Evolutionary conservation across 2,113 vertebrate species (phyloP), one percentile per base, ranked within the genome.

Genomic region (Macaca mulatta): DNA sequence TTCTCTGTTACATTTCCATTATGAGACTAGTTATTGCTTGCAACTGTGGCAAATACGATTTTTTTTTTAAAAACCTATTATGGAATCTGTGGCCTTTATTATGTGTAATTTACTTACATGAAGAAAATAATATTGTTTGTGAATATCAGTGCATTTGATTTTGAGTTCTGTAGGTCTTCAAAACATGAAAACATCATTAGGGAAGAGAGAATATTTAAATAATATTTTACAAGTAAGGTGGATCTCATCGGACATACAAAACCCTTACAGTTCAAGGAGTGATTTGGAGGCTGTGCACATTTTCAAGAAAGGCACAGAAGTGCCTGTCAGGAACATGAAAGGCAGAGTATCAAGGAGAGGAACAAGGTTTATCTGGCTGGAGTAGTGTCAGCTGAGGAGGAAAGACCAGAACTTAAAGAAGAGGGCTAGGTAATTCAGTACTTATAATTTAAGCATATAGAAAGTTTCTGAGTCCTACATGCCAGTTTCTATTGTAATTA

Each of bases 31-130:
- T 52, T 52, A 52, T 52, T 52, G 50, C 14, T 77, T 67, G 40
- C 6, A 50, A 78, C 0, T 70, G 23, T 18, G 2, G 0, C 0
- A 2, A 52, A 52, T 52, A 17, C 50, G 16, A 52, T 52, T 52
- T 52, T 45, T 45, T 45, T 45, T 45, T 35, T 6, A 70, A 52
- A 52, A 52, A 52, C 50, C 16, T 52, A 52, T 16, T 52, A 52
- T 52, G 50, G 14, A 52, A 52, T 52, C 14, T 17, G 18, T 43
- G 72, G 6, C 38, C 40, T 75, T 82, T 57, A 16, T 59, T 55
- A 40, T 82, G 80, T 27, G 3, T 9, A 8, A 40, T 25, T 82
- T 82, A 40, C 14, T 38, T 55, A 12, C 16, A 81, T 81, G 35
- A 77, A 25, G 7, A 61, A 78, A 90, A 90, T 4, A 17, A 52